Conservation (phyloP, 1,140 invertebrate genomes). For the Apis dorsata region DNA sequence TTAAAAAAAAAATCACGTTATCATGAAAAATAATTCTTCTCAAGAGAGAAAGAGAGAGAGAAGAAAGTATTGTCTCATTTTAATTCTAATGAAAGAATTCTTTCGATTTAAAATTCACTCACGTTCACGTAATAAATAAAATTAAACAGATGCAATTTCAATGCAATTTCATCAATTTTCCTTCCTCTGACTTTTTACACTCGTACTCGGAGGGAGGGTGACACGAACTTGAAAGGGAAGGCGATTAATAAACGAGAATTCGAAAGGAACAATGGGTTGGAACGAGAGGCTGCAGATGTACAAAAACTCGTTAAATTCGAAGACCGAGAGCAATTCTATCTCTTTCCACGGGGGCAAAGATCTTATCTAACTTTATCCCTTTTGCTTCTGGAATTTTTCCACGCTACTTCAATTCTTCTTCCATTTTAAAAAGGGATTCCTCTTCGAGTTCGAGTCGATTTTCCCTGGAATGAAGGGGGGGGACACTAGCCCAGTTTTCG, state of each 20-base stretch:
- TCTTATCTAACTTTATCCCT: conserved; percentile 14
- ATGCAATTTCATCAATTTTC: too few species aligned
- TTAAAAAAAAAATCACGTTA: too few species aligned
- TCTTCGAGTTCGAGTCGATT: neutral
- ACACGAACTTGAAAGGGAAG: too few species aligned
- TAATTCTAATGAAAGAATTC: too few species aligned
- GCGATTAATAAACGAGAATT: conserved; percentile 8
- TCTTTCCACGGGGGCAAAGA: neutral
- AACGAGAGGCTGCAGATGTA: neutral
- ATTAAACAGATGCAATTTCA: too few species aligned
- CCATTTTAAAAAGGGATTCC: conserved; percentile 1
- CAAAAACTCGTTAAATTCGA: conserved; percentile 30
- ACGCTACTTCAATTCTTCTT: conserved; percentile 3
- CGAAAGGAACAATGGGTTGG: conserved; percentile 1
- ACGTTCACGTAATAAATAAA: too few species aligned
- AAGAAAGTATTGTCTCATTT: too few species aligned
- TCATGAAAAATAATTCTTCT: too few species aligned
- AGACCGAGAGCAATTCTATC: conserved; percentile 8
- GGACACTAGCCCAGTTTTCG: neutral
- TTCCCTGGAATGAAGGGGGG: neutral
- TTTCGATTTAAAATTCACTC: too few species aligned
- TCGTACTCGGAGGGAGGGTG: neutral
- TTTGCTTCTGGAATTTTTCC: conserved; percentile 25
- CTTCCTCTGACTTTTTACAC: neutral
- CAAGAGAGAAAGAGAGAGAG: too few species aligned